Evolutionary conservation across 2,888 invertebrate species (phyloP).

Genomic region (Camponotus fellah): DNA sequence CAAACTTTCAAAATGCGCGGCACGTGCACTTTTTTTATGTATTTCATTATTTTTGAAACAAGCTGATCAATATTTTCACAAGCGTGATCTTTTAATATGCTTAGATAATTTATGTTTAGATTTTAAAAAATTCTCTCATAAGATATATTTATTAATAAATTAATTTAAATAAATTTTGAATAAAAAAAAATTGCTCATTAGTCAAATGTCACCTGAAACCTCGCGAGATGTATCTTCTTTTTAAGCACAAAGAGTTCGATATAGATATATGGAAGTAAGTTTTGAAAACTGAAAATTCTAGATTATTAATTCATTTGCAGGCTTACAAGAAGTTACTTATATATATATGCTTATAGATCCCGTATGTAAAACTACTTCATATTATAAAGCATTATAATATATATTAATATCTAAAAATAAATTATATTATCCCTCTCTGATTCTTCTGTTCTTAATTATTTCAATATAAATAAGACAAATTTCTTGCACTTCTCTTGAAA

Average conservation of each 20-base stretch:
- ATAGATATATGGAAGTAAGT: neutral
- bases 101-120: neutral
- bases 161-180: conserved; percentile 1
- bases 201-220: neutral
- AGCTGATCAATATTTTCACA: neutral
- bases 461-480: neutral
- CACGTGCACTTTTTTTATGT: neutral
- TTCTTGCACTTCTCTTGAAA: neutral
- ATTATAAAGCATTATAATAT: neutral
- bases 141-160: neutral
- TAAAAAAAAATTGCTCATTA: neutral
- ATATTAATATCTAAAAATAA: neutral
- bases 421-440: neutral
- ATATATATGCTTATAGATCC: neutral
- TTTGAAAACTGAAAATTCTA: neutral
- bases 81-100: neutral
- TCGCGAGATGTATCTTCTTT: neutral
- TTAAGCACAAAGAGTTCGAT: neutral
- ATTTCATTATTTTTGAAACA: neutral
- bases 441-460: neutral
- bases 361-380: neutral
- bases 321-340: neutral
- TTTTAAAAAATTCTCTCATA: neutral
- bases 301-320: neutral
- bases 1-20: neutral